phyloP scores from a whole-genome alignment of 2,888 invertebrate genomes.

The Pheosia tremula region DNA sequence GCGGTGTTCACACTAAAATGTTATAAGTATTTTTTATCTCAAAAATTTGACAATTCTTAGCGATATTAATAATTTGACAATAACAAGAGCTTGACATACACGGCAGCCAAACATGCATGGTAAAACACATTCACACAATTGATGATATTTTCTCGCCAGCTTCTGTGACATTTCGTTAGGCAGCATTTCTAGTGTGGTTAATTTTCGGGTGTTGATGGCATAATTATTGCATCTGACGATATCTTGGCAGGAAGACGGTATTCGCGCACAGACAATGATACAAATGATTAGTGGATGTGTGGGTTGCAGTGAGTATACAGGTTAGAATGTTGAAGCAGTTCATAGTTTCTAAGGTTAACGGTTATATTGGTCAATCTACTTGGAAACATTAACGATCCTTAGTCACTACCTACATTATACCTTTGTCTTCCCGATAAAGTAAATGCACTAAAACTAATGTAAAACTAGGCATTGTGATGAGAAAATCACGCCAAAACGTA shows the following conservation, averaged over 20 bases:
- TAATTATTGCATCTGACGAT: conserved; percentile 52
- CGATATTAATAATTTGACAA: conserved; percentile 47
- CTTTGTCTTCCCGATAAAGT: conserved; percentile 26
- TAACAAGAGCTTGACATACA: conserved; percentile 69
- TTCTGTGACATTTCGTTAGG: conserved; percentile 73
- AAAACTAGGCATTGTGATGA: conserved; percentile 34
- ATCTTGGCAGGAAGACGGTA: conserved; percentile 82
- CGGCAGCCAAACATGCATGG: conserved; percentile 74
- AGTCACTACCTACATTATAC: conserved; percentile 25
- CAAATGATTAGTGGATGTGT: conserved; percentile 40
- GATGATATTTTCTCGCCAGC: conserved; percentile 64
- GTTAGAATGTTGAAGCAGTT: conserved; percentile 51
- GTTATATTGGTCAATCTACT: conserved; percentile 21
- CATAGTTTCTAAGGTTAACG: conserved; percentile 15
- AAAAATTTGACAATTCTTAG: conserved; percentile 44
- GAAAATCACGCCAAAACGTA: conserved; percentile 77
- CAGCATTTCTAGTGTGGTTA: conserved; percentile 75
- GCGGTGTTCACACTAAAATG: background rate
- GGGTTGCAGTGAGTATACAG: conserved; percentile 41
- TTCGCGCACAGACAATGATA: conserved; percentile 64
- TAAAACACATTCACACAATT: conserved; percentile 74
- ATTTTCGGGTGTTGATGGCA: conserved; percentile 66
- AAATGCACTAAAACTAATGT: conserved; percentile 25
- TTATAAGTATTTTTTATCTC: conserved; percentile 23
- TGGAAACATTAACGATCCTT: conserved; percentile 14